Conservation (phyloP, 2,113 vertebrate species). For the Heliornis fulica region DNA sequence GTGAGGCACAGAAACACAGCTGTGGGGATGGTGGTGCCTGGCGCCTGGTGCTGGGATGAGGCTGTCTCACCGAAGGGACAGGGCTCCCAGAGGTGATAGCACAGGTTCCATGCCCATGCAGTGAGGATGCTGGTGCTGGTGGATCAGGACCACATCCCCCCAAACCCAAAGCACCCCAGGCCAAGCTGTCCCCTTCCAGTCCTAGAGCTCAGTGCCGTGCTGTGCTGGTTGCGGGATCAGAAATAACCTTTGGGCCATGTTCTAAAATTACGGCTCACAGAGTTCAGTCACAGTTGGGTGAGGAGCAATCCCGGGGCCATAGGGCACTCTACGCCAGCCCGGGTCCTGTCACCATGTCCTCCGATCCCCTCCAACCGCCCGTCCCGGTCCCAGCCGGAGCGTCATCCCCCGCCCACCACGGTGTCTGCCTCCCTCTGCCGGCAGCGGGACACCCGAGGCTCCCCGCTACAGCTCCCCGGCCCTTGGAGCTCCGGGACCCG, state of each 20-base stretch:
- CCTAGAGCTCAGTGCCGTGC: rapidly evolving
- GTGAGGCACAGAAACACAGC: rapidly evolving
- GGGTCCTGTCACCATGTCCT: not conserved
- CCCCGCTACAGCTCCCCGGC: not conserved
- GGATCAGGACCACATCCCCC: not conserved
- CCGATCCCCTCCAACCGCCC: rapidly evolving
- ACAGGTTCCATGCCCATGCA: not conserved
- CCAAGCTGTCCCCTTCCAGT: not conserved
- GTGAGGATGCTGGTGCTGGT: not conserved
- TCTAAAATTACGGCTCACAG: not conserved
- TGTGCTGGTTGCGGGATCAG: not conserved
- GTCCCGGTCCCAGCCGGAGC: not conserved
- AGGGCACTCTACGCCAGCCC: not conserved
- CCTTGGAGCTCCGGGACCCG: not conserved
- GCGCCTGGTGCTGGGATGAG: not conserved
- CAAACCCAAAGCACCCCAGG: not conserved
- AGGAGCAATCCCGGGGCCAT: not conserved
- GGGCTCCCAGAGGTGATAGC: not conserved
- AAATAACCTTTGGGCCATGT: not conserved
- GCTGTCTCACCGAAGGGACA: rapidly evolving
- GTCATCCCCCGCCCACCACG: not conserved
- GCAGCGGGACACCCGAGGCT: not conserved
- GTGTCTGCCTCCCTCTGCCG: conserved; percentile 65
- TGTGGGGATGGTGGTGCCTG: not conserved
- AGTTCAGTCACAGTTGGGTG: not conserved